Percentiles rank a stretch among this genome's conserved stretches.
These are phyloP conservation scores for Malthinus flaveolus DNA, from an alignment of 2,888 invertebrate genomes.

Conservation along the genomic window DNA sequence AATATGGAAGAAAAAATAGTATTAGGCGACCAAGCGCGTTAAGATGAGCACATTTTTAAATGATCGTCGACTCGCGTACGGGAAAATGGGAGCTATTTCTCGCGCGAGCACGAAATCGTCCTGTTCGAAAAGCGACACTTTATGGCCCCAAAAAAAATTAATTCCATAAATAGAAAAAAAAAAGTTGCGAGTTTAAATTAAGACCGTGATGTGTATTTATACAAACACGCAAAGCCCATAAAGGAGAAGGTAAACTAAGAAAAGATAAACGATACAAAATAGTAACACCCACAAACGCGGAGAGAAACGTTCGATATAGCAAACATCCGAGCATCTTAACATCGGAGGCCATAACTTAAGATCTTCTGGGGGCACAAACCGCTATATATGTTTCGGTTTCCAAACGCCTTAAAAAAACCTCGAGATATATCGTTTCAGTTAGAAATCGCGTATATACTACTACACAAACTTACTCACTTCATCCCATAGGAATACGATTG, in stretches of 20 bases:
- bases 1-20: constrained; percentile 2
- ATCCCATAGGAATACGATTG: constrained; percentile 12
- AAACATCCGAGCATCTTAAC: constrained; percentile 21
- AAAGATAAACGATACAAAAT: constrained; percentile 27
- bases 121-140: background rate
- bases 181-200: constrained; percentile 15
- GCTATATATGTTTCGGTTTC: constrained; percentile 55
- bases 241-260: constrained; percentile 11
- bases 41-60: constrained; percentile 4
- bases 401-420: constrained; percentile 48
- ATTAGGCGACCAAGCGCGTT: background rate
- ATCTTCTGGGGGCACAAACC: constrained; percentile 49
- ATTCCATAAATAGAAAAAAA: no score
- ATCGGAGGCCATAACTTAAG: constrained; percentile 46
- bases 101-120: no score
- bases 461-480: constrained; percentile 19
- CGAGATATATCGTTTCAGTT: constrained; percentile 50
- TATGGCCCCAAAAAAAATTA: no score
- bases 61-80: background rate
- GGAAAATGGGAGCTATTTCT: no score
- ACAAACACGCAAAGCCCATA: constrained; percentile 14
- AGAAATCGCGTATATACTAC: constrained; percentile 37
- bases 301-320: constrained; percentile 10
- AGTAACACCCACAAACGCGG: constrained; percentile 11
- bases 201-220: background rate